phyloP scores from a whole-genome alignment of 2,888 invertebrate species.

The Catocala sponsa region DNA sequence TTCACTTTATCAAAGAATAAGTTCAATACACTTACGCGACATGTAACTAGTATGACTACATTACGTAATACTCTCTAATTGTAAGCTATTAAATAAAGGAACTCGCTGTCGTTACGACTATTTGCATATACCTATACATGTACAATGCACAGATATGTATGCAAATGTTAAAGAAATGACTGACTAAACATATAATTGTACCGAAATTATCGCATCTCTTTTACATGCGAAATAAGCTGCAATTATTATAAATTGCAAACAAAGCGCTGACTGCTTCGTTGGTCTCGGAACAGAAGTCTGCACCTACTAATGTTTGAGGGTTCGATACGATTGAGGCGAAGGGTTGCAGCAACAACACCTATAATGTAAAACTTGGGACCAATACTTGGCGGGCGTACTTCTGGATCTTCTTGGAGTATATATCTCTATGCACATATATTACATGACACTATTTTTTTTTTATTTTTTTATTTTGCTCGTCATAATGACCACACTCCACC shows the following conservation, averaged over 20 bases:
- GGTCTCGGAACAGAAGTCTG: no score
- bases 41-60: neutral
- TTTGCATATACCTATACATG: conserved; percentile 8
- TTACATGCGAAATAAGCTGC: neutral
- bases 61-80: conserved; percentile 7
- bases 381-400: no score
- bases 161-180: conserved; percentile 27
- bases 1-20: neutral
- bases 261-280: no score
- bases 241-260: neutral
- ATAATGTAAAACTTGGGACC: no score
- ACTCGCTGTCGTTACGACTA: conserved; percentile 19
- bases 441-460: no score
- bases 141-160: conserved; percentile 18
- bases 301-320: no score
- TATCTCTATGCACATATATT: no score
- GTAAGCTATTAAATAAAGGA: conserved; percentile 35
- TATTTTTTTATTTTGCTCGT: no score
- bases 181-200: conserved; percentile 1
- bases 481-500: no score
- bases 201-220: neutral
- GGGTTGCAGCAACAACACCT: no score
- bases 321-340: no score
- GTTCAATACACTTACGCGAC: conserved; percentile 1
- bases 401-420: no score